These are phyloP conservation scores for Tonatia bakeri DNA, from an alignment of 2,113 vertebrate genomes.

Conservation along the genomic window DNA sequence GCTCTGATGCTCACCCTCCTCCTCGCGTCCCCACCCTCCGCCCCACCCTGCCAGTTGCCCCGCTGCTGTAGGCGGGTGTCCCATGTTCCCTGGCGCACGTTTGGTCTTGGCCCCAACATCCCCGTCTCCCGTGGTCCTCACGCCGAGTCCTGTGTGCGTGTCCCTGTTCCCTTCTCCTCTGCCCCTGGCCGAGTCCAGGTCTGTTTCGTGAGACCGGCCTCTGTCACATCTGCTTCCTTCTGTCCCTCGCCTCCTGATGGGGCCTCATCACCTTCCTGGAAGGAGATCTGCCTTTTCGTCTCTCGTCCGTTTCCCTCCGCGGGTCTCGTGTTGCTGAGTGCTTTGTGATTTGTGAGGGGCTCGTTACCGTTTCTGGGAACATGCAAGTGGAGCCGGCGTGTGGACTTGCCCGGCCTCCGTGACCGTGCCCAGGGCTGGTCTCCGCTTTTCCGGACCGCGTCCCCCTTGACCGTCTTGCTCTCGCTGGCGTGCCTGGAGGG, in stretches of 20 bases:
- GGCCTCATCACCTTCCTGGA: neutral
- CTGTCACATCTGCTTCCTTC: neutral
- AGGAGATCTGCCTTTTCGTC: neutral
- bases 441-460: neutral
- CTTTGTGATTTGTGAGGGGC: neutral
- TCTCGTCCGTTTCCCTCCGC: neutral
- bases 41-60: neutral
- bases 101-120: neutral
- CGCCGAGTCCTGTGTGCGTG: neutral
- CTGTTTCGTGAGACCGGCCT: neutral
- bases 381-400: neutral
- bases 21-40: neutral
- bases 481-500: neutral
- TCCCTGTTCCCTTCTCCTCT: neutral
- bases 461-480: neutral
- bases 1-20: neutral
- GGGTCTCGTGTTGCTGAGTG: neutral
- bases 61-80: neutral
- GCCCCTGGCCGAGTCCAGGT: neutral
- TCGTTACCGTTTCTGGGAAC: neutral
- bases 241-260: neutral
- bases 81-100: neutral
- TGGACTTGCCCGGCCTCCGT: neutral
- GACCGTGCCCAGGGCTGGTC: neutral
- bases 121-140: neutral